phyloP scores from a whole-genome alignment of 2,797 vertebrate species.

The Siniperca undulata region DNA sequence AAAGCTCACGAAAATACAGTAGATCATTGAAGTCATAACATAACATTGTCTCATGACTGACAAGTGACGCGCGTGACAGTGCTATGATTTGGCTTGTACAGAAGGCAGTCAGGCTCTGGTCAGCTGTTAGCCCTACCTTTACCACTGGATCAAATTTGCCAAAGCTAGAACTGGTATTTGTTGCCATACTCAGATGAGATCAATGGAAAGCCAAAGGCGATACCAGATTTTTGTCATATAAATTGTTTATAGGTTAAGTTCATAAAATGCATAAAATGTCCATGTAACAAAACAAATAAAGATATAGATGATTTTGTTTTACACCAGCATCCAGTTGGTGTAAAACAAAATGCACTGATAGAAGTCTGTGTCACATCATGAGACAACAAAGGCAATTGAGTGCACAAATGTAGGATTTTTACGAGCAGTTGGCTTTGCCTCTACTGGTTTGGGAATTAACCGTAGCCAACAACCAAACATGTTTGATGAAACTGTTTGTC shows the following conservation, averaged over 20 bases:
- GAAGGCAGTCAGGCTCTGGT: conserved; percentile 13
- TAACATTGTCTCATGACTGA: conserved; percentile 1
- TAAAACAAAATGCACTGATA: neutral
- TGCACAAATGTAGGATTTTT: neutral
- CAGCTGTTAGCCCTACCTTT: conserved; percentile 4
- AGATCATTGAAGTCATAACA: neutral
- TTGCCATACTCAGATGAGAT: neutral
- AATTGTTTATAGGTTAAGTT: neutral
- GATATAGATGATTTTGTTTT: neutral
- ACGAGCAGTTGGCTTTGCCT: neutral
- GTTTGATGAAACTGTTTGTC: neutral
- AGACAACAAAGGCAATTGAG: neutral
- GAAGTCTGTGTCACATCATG: neutral
- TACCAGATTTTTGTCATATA: neutral
- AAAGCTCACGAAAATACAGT: neutral
- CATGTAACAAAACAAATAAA: neutral
- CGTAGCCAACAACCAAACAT: neutral
- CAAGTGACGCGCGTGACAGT: neutral
- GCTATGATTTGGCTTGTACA: conserved; percentile 1
- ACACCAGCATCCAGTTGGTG: neutral
- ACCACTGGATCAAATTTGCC: neutral
- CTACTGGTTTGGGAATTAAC: neutral
- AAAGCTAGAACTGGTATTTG: neutral
- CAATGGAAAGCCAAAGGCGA: neutral
- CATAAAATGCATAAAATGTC: neutral